These are phyloP conservation scores for Sebastes iracundus DNA, from an alignment of 2,797 vertebrate genomes.

Conservation along the genomic window DNA sequence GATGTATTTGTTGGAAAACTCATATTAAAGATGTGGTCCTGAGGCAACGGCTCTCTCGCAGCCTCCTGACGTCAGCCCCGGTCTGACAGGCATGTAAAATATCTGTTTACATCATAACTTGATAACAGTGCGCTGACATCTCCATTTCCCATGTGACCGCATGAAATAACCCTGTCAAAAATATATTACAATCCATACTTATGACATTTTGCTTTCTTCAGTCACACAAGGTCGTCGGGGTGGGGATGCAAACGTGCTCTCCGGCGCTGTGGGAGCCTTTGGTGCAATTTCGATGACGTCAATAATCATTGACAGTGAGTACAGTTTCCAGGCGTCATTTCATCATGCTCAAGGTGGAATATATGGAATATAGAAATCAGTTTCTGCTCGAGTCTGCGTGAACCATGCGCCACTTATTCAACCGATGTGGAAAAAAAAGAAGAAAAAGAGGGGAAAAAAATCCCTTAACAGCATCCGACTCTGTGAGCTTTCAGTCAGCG, in stretches of 20 bases:
- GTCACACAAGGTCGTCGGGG: slow-evolving; percentile 63
- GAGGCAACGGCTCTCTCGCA: slow-evolving; percentile 48
- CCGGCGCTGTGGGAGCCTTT: not conserved
- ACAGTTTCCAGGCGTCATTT: slow-evolving; percentile 18
- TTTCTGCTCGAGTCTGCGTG: slow-evolving; percentile 20
- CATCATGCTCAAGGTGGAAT: slow-evolving; percentile 20
- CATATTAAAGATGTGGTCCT: slow-evolving; percentile 52
- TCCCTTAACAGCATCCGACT: slow-evolving; percentile 69
- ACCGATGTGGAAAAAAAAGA: slow-evolving; percentile 7
- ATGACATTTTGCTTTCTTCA: slow-evolving; percentile 59
- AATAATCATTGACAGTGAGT: slow-evolving; percentile 16
- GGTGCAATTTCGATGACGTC: slow-evolving; percentile 51
- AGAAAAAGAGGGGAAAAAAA: not conserved
- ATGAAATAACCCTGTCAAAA: slow-evolving; percentile 80
- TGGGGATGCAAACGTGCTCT: slow-evolving; percentile 38
- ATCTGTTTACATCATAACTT: slow-evolving; percentile 79
- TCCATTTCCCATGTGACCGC: slow-evolving; percentile 72
- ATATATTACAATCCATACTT: slow-evolving; percentile 73
- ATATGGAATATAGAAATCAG: slow-evolving; percentile 12
- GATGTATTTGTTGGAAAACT: slow-evolving; percentile 51
- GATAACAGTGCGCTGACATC: slow-evolving; percentile 75
- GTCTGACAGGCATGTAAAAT: slow-evolving; percentile 79
- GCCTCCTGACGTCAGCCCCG: slow-evolving; percentile 39
- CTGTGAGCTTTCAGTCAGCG: slow-evolving; percentile 76
- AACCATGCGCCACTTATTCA: slow-evolving; percentile 42